A percentile compares a stretch with the other conserved stretches of the same genome.
Conservation (phyloP, 2,113 vertebrate genomes). For the Toxostoma redivivum region DNA sequence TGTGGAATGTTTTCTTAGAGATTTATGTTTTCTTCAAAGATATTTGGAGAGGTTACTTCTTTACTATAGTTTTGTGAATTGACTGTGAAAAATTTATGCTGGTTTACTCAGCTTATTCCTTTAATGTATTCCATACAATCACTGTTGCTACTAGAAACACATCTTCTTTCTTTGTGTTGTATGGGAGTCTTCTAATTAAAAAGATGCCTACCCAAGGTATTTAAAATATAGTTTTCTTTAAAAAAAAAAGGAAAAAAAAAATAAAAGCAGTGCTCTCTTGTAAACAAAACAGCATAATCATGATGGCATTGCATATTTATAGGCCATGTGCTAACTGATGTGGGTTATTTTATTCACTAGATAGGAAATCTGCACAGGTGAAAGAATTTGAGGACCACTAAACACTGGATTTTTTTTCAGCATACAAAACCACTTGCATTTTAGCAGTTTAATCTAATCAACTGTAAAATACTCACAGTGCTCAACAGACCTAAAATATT, state of each 20-base stretch:
- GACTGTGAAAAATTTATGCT: background rate
- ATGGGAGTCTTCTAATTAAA: background rate
- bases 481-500: slow-evolving; percentile 34
- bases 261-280: background rate
- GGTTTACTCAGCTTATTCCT: background rate
- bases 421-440: background rate
- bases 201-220: background rate
- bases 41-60: background rate
- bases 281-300: background rate
- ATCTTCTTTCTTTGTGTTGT: background rate
- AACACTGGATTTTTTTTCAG: background rate
- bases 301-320: background rate
- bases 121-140: background rate
- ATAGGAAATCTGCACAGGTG: background rate
- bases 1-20: background rate
- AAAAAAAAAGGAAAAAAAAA: rapidly evolving
- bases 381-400: slow-evolving; percentile 7
- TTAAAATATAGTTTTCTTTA: background rate
- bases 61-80: background rate
- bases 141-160: background rate
- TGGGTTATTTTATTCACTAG: slow-evolving; percentile 11
- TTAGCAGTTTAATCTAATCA: slow-evolving; percentile 17
- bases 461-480: slow-evolving; percentile 4
- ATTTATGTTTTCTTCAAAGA: background rate
- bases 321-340: background rate